A percentile compares a stretch with the other conserved stretches of the same genome.
Conservation (phyloP, 2,888 invertebrate species). For the Rhingia campestris region DNA sequence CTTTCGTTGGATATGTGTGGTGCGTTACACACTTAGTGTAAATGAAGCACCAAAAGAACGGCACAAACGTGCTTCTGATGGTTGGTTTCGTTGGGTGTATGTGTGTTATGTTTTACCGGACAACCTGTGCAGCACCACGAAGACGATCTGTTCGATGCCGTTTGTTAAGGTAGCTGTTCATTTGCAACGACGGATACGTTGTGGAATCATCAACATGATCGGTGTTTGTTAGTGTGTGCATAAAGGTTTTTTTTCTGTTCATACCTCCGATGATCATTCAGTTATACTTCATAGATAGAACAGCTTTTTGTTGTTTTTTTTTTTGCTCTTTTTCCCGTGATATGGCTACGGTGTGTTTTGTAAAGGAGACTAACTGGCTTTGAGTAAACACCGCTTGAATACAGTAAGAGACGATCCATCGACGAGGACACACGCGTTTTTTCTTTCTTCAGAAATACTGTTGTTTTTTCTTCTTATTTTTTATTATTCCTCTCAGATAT, state of each 20-base stretch:
- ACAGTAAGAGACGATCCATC: slow-evolving; percentile 83
- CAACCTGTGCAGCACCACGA: slow-evolving; percentile 65
- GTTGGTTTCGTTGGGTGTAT: slow-evolving; percentile 36
- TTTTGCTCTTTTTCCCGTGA: slow-evolving; percentile 47
- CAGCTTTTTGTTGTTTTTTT: slow-evolving; percentile 67
- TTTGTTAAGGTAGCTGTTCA: slow-evolving; percentile 81
- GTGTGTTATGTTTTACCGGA: slow-evolving; percentile 51
- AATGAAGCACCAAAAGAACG: slow-evolving; percentile 73
- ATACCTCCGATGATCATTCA: slow-evolving; percentile 56
- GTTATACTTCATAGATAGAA: slow-evolving; percentile 71
- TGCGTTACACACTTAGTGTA: slow-evolving; percentile 59
- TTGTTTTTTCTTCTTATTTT: slow-evolving; percentile 50
- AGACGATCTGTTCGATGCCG: slow-evolving; percentile 69
- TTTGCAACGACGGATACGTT: slow-evolving; percentile 77
- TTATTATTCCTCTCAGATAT: slow-evolving; percentile 28
- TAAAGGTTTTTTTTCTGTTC: slow-evolving; percentile 40
- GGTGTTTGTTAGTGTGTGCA: slow-evolving; percentile 63
- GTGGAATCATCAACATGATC: slow-evolving; percentile 53
- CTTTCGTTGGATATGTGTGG: slow-evolving; percentile 18
- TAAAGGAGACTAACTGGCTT: slow-evolving; percentile 80
- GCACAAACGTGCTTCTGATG: slow-evolving; percentile 68
- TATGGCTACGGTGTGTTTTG: slow-evolving; percentile 71
- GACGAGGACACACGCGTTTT: slow-evolving; percentile 82
- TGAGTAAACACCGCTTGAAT: slow-evolving; percentile 81
- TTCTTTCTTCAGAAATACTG: slow-evolving; percentile 76